A percentile compares a stretch with the other conserved stretches of the same genome.
phyloP scores from a whole-genome alignment of 2,113 vertebrate species.

The Pseudopodoces humilis region DNA sequence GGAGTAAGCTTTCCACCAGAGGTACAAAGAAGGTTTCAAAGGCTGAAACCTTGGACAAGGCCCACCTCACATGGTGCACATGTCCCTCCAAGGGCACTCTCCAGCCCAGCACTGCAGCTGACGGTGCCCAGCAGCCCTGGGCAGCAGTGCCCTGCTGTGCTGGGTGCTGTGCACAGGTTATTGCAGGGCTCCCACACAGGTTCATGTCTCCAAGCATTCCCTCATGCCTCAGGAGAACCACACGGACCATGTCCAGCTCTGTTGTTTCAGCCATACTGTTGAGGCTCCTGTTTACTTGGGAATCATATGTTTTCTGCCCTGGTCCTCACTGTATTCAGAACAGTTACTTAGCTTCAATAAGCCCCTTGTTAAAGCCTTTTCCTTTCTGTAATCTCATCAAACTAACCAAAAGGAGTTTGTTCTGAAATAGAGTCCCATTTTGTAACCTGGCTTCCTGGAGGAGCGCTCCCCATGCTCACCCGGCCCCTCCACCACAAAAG shows the following conservation, averaged over 20 bases:
- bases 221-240: accelerated
- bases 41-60: neutral
- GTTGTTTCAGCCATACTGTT: neutral
- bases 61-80: accelerated
- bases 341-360: slow-evolving; percentile 59
- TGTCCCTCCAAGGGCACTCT: neutral
- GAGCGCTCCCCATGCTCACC: slow-evolving; percentile 26
- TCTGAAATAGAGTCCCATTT: slow-evolving; percentile 60
- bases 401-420: slow-evolving; percentile 63
- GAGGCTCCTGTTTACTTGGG: slow-evolving; percentile 28
- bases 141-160: accelerated
- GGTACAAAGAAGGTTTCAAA: neutral
- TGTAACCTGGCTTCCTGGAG: slow-evolving; percentile 53
- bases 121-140: accelerated
- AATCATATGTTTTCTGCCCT: slow-evolving; percentile 54
- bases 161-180: neutral
- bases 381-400: slow-evolving; percentile 67
- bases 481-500: slow-evolving; percentile 55
- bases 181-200: neutral
- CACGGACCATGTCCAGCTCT: neutral
- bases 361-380: slow-evolving; percentile 60
- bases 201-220: neutral
- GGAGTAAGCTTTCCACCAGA: neutral
- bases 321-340: slow-evolving; percentile 59
- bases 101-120: accelerated